These are phyloP conservation scores for Chymomyza caudatula DNA, from an alignment of 2,888 invertebrate species.

Conservation along the genomic window DNA sequence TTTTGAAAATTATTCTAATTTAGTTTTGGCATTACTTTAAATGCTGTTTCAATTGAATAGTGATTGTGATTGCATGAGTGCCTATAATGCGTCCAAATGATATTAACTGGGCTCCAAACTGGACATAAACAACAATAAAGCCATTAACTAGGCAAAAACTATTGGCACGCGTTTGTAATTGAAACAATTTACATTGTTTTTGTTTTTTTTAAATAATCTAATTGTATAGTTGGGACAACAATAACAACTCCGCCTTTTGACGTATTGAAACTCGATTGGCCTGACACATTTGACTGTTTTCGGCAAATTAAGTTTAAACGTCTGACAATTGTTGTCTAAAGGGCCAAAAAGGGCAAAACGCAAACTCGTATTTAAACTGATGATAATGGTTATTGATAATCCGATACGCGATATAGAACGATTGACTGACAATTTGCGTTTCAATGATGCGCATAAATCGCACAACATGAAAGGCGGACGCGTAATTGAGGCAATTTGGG, in stretches of 20 bases:
- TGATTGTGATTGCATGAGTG: background rate
- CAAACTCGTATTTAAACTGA: conserved; percentile 46
- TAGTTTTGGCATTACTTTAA: conserved; percentile 24
- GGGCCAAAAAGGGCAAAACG: conserved; percentile 34
- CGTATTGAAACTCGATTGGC: background rate
- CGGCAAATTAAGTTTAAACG: background rate
- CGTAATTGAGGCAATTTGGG: conserved; percentile 2
- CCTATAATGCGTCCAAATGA: background rate
- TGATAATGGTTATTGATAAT: background rate
- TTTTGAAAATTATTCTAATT: conserved; percentile 18
- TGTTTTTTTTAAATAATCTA: background rate
- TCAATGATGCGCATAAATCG: background rate
- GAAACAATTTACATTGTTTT: conserved; percentile 31
- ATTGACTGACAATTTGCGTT: background rate
- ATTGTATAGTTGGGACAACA: background rate
- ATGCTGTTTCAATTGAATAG: conserved; percentile 16
- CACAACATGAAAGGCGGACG: conserved; percentile 2
- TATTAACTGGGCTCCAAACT: background rate
- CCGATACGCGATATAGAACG: background rate
- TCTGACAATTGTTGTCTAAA: conserved; percentile 9
- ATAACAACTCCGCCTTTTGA: background rate
- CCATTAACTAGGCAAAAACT: conserved; percentile 27
- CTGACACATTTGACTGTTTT: background rate
- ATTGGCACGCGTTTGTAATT: conserved; percentile 54
- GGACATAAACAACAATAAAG: background rate